Evolutionary conservation across 1,140 invertebrate species (phyloP), one percentile per base, ranked within the genome.

Genomic region (Pseudoatta argentina): DNA sequence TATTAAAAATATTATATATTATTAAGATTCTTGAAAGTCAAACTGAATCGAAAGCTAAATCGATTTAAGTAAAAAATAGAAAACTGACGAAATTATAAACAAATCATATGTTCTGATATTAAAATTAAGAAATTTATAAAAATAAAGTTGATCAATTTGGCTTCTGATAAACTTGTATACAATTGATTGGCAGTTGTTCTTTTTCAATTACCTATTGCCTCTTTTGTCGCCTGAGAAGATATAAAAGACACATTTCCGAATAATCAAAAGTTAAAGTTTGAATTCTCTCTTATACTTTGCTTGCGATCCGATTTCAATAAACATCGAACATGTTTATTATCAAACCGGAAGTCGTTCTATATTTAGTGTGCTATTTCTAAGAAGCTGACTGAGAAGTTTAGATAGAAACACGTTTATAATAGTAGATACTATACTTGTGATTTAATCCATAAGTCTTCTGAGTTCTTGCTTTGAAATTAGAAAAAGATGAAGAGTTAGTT

Each of bases 321-420:
- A 85, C 61, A 78, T 85, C 48, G 63, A 12, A 59, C 16, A 34
- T 30, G 73, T 85, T 76, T 85, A 78, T 53, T 69, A 78, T 85
- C 69, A 83, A 79, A 66, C 30, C n/a, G 27, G 48, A 78, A 82
- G 18, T 24, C 34, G 14, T 27, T 83, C 69, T 83, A 83, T 83
- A 83, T 75, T 83, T 75, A 83, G 57, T 18, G 14, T 8, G 12
- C 55, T 30, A 59, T 81, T 81, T 27, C 34, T 34, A 61, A 75
- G 79, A 83, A 83, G 44, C 44, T 1, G 44, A 1, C 69, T 30
- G 27, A 73, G 79, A 83, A 51, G 55, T 61, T 82, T 48, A 7
- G 57, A 63, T 21, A n/a, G 55, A 73, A 63, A 73, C 27, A 61
- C 24, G 12, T n/a, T 61, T 30, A 48, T 57, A 71, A 44, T 12